Conservation (phyloP, 2,888 invertebrate species). For the Troilus luridus region DNA sequence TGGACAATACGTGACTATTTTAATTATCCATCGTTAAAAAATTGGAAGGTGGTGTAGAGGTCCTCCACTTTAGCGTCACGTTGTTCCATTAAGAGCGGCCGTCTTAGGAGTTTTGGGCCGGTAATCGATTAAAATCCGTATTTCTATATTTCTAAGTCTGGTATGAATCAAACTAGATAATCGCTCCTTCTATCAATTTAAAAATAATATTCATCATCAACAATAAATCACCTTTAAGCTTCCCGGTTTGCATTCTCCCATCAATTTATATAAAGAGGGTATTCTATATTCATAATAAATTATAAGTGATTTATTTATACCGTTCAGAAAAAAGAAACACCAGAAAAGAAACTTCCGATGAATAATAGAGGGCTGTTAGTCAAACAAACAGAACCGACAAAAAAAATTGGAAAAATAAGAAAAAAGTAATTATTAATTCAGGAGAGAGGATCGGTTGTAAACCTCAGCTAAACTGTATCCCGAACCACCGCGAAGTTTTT, state of each 20-base stretch:
- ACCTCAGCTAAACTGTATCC: conserved; percentile 42
- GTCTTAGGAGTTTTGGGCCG: too few relatives aligned
- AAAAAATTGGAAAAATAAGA: background rate
- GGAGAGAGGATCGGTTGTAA: conserved; percentile 49
- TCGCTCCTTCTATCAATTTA: background rate
- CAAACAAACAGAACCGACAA: conserved; percentile 21
- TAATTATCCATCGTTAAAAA: too few relatives aligned
- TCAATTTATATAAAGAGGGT: background rate
- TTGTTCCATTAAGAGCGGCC: too few relatives aligned
- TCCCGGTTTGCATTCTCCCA: background rate
- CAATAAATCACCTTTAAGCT: background rate
- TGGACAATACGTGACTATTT: too few relatives aligned
- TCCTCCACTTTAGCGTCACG: too few relatives aligned
- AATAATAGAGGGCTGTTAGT: conserved; percentile 47
- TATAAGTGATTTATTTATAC: background rate
- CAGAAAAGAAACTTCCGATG: conserved; percentile 30
- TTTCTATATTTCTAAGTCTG: too few relatives aligned
- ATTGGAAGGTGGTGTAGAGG: too few relatives aligned
- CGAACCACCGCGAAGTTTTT: conserved; percentile 54
- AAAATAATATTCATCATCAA: background rate
- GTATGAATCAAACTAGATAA: too few relatives aligned
- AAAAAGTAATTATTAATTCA: conserved; percentile 56
- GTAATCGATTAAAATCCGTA: too few relatives aligned
- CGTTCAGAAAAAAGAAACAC: background rate
- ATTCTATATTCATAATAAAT: conserved; percentile 16